These are phyloP conservation scores for Eudasyphora cyanicolor DNA, from an alignment of 2,888 invertebrate species.

Conservation along the genomic window DNA sequence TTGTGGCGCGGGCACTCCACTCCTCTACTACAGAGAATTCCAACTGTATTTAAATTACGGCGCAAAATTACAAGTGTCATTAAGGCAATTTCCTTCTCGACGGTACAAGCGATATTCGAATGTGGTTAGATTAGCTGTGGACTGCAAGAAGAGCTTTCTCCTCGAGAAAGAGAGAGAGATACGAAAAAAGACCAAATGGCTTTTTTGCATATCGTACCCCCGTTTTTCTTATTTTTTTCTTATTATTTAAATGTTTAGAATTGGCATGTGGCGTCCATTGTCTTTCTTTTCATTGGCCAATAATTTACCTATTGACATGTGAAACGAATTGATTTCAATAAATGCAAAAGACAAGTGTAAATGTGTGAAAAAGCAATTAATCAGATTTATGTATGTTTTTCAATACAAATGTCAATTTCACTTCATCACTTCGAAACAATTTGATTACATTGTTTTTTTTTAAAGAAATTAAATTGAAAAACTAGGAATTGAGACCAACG, in stretches of 20 bases:
- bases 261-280: neutral
- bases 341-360: neutral
- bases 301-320: constrained; percentile 11
- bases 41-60: neutral
- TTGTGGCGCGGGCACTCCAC: neutral
- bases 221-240: too few species aligned
- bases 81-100: constrained; percentile 1
- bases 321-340: neutral
- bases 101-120: neutral
- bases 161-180: neutral
- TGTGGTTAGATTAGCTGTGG: too few species aligned
- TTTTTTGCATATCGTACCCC: too few species aligned
- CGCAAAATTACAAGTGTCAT: neutral
- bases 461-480: neutral
- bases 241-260: neutral
- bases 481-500: too few species aligned
- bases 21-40: neutral
- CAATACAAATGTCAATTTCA: neutral
- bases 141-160: neutral
- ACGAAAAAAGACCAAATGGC: too few species aligned
- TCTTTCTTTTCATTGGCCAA: constrained; percentile 4
- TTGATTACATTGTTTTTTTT: neutral
- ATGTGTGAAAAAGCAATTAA: neutral
- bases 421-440: neutral
- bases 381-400: neutral